A percentile compares a stretch with the other conserved stretches of the same genome.
Evolutionary conservation across 2,888 invertebrate species (phyloP).

Genomic region (Nephrotoma guestfalica): DNA sequence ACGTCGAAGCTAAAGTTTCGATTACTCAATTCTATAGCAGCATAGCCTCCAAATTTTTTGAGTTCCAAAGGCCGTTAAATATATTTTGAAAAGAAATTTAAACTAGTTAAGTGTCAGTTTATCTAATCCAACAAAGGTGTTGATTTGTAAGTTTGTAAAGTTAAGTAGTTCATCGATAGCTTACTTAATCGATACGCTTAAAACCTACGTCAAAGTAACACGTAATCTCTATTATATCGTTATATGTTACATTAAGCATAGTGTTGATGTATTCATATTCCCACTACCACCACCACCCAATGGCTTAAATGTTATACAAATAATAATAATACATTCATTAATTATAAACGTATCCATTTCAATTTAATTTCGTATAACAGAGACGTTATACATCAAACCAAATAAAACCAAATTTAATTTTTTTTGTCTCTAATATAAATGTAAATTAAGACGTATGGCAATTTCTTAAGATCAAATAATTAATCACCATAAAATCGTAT

Average conservation of each 20-base stretch:
- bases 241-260: too few relatives aligned
- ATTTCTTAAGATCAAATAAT: not conserved
- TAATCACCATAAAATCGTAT: not conserved
- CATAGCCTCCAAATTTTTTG: too few relatives aligned
- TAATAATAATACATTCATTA: not conserved
- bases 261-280: not conserved
- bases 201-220: not conserved
- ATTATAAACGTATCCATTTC: not conserved
- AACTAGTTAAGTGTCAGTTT: too few relatives aligned
- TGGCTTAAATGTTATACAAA: not conserved
- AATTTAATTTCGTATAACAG: not conserved
- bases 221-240: too few relatives aligned
- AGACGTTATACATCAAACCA: not conserved
- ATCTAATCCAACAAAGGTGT: too few relatives aligned
- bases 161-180: not conserved
- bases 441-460: not conserved
- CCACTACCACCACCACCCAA: not conserved
- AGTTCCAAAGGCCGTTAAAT: too few relatives aligned
- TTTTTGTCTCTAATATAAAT: not conserved
- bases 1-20: too few relatives aligned
- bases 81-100: too few relatives aligned
- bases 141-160: not conserved
- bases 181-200: not conserved
- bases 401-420: not conserved
- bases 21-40: too few relatives aligned